phyloP scores from a whole-genome alignment of 2,113 vertebrate genomes.

The Sorex fumeus region DNA sequence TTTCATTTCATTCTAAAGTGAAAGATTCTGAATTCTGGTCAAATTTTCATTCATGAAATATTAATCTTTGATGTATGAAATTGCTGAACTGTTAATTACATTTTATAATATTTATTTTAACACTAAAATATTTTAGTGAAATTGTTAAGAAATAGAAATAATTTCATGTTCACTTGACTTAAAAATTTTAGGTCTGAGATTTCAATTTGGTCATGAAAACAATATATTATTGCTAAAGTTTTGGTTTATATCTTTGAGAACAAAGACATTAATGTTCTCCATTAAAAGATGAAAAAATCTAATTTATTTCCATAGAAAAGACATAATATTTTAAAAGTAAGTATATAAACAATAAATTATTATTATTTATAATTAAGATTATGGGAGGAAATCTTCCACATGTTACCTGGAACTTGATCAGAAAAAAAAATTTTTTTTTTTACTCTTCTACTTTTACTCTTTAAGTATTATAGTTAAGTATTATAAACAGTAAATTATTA shows the following conservation, averaged over 20 bases:
- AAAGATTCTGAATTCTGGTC: neutral
- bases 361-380: constrained; percentile 38
- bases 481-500: constrained; percentile 45
- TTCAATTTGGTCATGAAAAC: constrained; percentile 19
- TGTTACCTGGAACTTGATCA: constrained; percentile 6
- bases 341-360: neutral
- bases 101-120: neutral
- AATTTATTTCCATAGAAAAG: constrained; percentile 58
- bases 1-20: constrained; percentile 51
- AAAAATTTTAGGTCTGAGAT: constrained; percentile 22
- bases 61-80: constrained; percentile 18
- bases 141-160: constrained; percentile 28
- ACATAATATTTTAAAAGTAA: constrained; percentile 28
- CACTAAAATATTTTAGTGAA: constrained; percentile 43
- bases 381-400: neutral
- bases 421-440: constrained; percentile 38
- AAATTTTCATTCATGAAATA: constrained; percentile 32
- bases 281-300: constrained; percentile 17
- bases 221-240: neutral
- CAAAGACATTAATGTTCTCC: neutral
- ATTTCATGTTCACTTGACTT: constrained; percentile 49
- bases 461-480: no score
- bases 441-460: no score
- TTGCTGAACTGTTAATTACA: neutral
- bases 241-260: neutral